Conservation (phyloP, 2,113 vertebrate species). For the Muntiacus muntjak region DNA sequence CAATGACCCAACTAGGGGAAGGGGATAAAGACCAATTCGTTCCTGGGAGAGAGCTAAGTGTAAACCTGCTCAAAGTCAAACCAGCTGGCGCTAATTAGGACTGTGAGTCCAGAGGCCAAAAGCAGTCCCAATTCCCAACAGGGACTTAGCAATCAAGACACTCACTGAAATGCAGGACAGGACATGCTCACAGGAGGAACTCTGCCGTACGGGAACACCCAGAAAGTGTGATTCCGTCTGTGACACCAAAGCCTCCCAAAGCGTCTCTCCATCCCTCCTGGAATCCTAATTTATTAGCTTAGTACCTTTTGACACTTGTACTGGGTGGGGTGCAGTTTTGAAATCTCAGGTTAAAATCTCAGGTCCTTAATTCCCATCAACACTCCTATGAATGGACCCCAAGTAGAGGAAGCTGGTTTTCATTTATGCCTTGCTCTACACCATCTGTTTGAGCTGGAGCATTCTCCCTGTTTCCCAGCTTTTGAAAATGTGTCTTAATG, state of each 20-base stretch:
- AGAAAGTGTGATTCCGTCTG: neutral
- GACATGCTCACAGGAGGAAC: neutral
- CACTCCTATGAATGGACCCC: neutral
- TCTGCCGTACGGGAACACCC: neutral
- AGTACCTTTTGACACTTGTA: neutral
- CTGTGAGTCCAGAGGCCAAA: neutral
- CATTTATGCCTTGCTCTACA: neutral
- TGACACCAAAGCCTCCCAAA: neutral
- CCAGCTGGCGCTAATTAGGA: neutral
- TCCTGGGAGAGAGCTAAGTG: neutral
- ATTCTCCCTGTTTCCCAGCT: neutral
- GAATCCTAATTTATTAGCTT: neutral
- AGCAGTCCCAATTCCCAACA: neutral
- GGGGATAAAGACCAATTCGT: neutral
- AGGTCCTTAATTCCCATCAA: neutral
- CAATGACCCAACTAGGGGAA: neutral
- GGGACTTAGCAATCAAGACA: neutral
- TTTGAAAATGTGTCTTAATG: neutral
- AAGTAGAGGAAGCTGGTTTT: neutral
- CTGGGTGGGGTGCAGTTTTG: neutral
- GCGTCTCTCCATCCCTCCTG: neutral
- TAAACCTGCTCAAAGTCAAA: neutral
- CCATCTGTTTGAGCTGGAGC: neutral
- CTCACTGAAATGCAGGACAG: neutral
- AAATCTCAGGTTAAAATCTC: neutral